A percentile compares a stretch with the other conserved stretches of the same genome.
These are phyloP conservation scores for Alethe diademata DNA, from an alignment of 2,113 vertebrate species.

Conservation along the genomic window DNA sequence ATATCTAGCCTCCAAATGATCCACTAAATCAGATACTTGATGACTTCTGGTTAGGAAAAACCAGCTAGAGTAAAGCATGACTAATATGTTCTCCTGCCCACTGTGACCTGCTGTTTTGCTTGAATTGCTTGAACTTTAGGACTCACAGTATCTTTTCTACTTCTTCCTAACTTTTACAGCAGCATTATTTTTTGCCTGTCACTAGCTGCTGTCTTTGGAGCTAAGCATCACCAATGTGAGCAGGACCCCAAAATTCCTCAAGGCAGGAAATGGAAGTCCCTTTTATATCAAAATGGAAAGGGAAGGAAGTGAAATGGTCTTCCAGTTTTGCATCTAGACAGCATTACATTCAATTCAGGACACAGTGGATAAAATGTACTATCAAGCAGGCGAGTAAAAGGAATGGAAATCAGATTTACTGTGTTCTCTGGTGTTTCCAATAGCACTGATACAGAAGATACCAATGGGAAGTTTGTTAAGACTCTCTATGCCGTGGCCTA, in stretches of 20 bases:
- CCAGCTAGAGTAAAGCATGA: background rate
- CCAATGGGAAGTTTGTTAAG: background rate
- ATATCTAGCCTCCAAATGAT: background rate
- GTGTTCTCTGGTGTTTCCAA: background rate
- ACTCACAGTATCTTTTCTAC: background rate
- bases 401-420: background rate
- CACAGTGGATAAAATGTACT: background rate
- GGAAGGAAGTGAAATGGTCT: background rate
- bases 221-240: background rate
- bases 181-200: background rate
- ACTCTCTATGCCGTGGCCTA: background rate
- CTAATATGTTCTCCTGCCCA: background rate
- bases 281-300: background rate
- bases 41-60: background rate
- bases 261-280: background rate
- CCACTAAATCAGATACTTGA: background rate
- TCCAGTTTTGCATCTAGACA: background rate
- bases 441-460: background rate
- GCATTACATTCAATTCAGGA: background rate
- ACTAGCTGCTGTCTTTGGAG: background rate
- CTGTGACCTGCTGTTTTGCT: background rate
- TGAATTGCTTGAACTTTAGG: background rate
- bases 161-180: background rate
- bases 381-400: background rate
- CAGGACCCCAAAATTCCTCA: background rate